Conservation (phyloP, 2,113 vertebrate species). For the Suricata suricatta region DNA sequence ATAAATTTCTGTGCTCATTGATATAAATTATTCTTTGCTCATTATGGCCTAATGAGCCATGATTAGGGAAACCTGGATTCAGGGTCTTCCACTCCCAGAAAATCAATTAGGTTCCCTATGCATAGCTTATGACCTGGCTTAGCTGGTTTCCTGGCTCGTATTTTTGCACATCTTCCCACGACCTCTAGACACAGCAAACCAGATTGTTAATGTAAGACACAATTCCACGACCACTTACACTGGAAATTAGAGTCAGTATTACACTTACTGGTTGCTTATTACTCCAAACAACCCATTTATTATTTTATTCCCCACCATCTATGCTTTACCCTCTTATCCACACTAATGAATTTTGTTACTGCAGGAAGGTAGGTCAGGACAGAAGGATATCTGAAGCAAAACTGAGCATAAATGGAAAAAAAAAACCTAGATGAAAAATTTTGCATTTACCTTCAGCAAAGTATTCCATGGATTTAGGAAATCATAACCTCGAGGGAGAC, state of each 20-base stretch:
- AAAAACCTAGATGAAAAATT: neutral
- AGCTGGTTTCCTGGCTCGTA: neutral
- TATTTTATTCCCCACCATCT: neutral
- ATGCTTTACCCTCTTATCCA: neutral
- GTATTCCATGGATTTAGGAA: constrained; percentile 38
- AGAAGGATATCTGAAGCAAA: constrained; percentile 11
- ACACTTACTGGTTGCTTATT: neutral
- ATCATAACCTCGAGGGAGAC: neutral
- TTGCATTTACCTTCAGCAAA: constrained; percentile 11
- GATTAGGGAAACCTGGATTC: constrained; percentile 49
- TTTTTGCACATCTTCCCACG: neutral
- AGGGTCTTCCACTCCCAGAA: neutral
- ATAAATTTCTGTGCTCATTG: constrained; percentile 57
- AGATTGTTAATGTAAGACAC: neutral
- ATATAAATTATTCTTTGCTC: constrained; percentile 35
- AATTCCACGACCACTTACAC: neutral
- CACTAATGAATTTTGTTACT: neutral
- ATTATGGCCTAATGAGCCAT: constrained; percentile 63
- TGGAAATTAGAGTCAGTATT: neutral
- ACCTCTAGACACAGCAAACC: neutral
- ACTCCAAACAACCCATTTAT: neutral
- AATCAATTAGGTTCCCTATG: constrained; percentile 10
- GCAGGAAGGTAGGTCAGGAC: neutral
- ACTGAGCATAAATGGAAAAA: neutral
- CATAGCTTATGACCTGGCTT: neutral